Percentiles rank a stretch among this genome's conserved stretches.
Evolutionary conservation across 2,888 invertebrate genomes (phyloP).

Genomic region (Drepana falcataria): DNA sequence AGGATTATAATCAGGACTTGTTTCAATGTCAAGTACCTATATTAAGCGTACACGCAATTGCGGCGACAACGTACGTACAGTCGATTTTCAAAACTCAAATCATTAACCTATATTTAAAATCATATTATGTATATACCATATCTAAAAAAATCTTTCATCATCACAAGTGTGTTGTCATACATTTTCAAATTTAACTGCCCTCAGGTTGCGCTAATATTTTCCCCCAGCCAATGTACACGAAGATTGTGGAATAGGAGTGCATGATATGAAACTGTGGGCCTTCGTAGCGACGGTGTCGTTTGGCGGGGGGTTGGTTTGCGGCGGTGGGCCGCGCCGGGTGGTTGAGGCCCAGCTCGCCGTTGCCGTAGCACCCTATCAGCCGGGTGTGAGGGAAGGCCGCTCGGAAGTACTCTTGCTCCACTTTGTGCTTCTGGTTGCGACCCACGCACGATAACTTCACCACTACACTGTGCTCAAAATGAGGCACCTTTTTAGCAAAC

Average conservation of each 20-base stretch:
- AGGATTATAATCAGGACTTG: too few relatives aligned
- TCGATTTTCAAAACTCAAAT: too few relatives aligned
- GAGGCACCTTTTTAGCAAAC: conserved; percentile 61
- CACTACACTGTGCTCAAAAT: conserved; percentile 58
- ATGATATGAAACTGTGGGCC: conserved; percentile 46
- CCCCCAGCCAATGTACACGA: conserved; percentile 71
- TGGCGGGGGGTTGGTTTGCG: conserved; percentile 18
- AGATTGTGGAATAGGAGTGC: conserved; percentile 66
- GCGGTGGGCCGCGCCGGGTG: conserved; percentile 34
- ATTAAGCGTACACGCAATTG: too few relatives aligned
- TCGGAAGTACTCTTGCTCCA: conserved; percentile 59
- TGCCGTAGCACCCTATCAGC: conserved; percentile 64
- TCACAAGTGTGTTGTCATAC: conserved; percentile 10
- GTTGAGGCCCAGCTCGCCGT: conserved; percentile 64
- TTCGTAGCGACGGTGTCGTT: conserved; percentile 31
- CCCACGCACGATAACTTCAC: conserved; percentile 68
- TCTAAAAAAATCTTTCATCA: neutral
- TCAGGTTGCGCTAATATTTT: conserved; percentile 35
- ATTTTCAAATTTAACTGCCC: conserved; percentile 8
- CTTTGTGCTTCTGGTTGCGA: conserved; percentile 53
- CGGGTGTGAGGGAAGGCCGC: conserved; percentile 57
- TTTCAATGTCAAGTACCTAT: too few relatives aligned
- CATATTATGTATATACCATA: too few relatives aligned
- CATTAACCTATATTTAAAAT: too few relatives aligned
- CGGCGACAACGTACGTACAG: too few relatives aligned